Conservation (phyloP, 2,113 vertebrate species). For the Meleagris gallopavo region DNA sequence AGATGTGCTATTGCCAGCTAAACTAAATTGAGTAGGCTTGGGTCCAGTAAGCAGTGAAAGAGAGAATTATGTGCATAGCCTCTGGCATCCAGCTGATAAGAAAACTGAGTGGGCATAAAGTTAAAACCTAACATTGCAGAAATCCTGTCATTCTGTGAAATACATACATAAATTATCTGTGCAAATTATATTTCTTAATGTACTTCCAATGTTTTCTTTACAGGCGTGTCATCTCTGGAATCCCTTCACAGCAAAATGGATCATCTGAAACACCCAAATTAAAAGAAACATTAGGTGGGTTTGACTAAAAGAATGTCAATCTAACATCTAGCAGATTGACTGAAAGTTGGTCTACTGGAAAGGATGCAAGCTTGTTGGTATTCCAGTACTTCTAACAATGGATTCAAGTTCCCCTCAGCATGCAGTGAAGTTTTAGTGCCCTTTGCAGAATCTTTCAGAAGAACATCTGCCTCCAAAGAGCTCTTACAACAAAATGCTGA, state of each 20-base stretch:
- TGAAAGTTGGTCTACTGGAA: not conserved
- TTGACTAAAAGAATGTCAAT: not conserved
- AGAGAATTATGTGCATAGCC: slow-evolving; percentile 43
- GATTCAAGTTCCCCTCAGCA: slow-evolving; percentile 6
- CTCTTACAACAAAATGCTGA: slow-evolving; percentile 39
- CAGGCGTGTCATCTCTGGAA: not conserved
- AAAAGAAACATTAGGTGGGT: not conserved
- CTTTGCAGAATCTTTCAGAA: slow-evolving; percentile 38
- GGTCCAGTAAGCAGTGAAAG: slow-evolving; percentile 61
- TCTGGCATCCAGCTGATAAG: slow-evolving; percentile 53
- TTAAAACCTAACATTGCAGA: slow-evolving; percentile 38
- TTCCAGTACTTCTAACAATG: slow-evolving; percentile 7
- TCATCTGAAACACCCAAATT: not conserved
- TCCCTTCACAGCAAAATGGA: not conserved
- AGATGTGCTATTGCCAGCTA: slow-evolving; percentile 63
- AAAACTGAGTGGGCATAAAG: slow-evolving; percentile 43
- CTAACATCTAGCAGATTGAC: not conserved
- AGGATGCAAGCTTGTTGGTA: not conserved
- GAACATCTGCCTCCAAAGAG: slow-evolving; percentile 56
- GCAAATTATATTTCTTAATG: not conserved
- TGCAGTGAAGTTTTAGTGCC: slow-evolving; percentile 45
- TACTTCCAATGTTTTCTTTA: not conserved
- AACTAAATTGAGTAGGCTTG: slow-evolving; percentile 62
- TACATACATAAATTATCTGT: not conserved
- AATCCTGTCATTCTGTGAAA: slow-evolving; percentile 12